These are phyloP conservation scores for Ligdia adustata DNA, from an alignment of 2,888 invertebrate species.

Conservation along the genomic window DNA sequence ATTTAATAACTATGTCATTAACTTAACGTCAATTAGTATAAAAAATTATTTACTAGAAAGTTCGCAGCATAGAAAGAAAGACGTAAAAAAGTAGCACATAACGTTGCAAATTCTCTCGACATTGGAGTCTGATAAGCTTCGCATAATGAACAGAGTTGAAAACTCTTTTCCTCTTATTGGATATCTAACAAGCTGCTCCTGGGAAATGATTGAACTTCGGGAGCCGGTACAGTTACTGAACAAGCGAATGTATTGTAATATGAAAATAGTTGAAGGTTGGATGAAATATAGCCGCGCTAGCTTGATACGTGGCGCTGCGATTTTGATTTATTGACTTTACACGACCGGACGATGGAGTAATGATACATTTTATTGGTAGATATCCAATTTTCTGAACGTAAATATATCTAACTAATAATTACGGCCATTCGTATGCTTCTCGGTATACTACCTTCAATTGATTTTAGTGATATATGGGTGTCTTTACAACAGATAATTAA, in stretches of 20 bases:
- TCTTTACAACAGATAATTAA: too few relatives aligned
- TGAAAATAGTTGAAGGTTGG: slow-evolving; percentile 1
- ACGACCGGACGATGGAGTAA: neutral
- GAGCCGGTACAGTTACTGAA: slow-evolving; percentile 1
- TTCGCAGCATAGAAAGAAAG: too few relatives aligned
- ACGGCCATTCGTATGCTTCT: too few relatives aligned
- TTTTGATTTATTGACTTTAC: slow-evolving; percentile 4
- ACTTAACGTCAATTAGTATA: too few relatives aligned
- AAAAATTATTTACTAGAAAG: too few relatives aligned
- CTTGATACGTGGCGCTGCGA: neutral
- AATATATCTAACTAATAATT: neutral
- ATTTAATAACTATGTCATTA: too few relatives aligned
- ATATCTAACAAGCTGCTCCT: slow-evolving; percentile 6
- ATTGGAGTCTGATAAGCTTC: slow-evolving; percentile 8
- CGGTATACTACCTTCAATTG: too few relatives aligned
- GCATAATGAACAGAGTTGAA: slow-evolving; percentile 11
- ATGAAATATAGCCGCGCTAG: slow-evolving; percentile 3
- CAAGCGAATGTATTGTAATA: slow-evolving; percentile 7
- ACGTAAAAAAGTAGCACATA: neutral
- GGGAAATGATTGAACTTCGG: slow-evolving; percentile 4
- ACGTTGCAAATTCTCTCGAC: slow-evolving; percentile 3
- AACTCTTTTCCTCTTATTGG: slow-evolving; percentile 9
- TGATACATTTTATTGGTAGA: neutral
- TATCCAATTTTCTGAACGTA: neutral
- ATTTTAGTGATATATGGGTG: too few relatives aligned